Percentiles rank a stretch among this genome's conserved stretches.
Evolutionary conservation across 2,113 vertebrate genomes (phyloP).

Genomic region (Platichthys flesus): DNA sequence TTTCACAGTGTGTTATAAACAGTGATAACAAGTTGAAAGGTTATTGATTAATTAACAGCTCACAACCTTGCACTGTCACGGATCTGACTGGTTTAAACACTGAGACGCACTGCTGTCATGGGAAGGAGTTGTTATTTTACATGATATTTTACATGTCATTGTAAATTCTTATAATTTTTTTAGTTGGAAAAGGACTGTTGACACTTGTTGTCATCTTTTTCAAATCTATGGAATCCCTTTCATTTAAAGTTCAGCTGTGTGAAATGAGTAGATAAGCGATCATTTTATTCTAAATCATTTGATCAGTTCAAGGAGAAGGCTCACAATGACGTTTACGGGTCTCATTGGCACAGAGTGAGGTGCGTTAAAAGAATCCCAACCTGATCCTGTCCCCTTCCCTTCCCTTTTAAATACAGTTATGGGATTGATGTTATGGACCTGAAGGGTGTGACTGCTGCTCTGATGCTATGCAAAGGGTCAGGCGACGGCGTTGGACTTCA

Average conservation of each 20-base stretch:
- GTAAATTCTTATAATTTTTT: too few relatives aligned
- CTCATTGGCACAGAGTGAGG: neutral
- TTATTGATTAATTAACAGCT: constrained; percentile 11
- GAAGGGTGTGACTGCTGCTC: constrained; percentile 22
- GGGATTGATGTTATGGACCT: constrained; percentile 1
- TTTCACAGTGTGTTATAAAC: constrained; percentile 25
- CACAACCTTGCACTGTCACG: neutral
- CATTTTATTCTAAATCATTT: neutral
- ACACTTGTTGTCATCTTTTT: constrained; percentile 46
- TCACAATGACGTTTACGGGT: neutral
- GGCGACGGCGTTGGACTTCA: constrained; percentile 43
- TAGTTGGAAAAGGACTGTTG: constrained; percentile 8
- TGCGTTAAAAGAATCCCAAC: constrained; percentile 13
- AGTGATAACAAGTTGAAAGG: constrained; percentile 1
- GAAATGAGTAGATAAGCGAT: constrained; percentile 6
- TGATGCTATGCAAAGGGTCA: constrained; percentile 70
- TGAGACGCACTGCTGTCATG: neutral
- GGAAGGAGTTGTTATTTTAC: constrained; percentile 8
- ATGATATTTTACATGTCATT: constrained; percentile 6
- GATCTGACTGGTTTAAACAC: constrained; percentile 8
- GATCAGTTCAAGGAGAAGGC: constrained; percentile 9
- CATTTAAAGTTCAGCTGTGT: constrained; percentile 45
- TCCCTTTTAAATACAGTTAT: neutral
- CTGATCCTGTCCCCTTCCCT: neutral
- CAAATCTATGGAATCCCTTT: constrained; percentile 55